Evolutionary conservation across 2,888 invertebrate species (phyloP), one percentile per base, ranked within the genome.

Genomic region (Lepidonotus clava): DNA sequence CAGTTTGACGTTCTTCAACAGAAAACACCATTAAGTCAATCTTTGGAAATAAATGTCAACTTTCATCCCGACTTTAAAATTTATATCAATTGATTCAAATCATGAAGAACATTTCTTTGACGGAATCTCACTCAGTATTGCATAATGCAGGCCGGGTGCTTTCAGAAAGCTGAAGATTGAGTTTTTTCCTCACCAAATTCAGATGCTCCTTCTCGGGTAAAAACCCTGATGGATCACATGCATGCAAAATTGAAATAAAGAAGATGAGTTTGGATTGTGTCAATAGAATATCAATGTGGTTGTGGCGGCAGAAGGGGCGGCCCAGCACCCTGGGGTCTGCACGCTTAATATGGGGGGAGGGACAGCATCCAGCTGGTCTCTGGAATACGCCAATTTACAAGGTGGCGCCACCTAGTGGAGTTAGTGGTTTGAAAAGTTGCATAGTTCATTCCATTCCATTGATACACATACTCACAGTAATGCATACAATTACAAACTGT

Each of bases 231-330:
- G 28, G 61, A 61, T 61, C 11, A 61, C 28, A 18, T 11, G 61
- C 61, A 61, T 61, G 61, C 61, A 61, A 61, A 61, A 28, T 53
- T 61, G 61, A 28, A 61, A 61, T 61, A 28, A 61, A 28, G 61
- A 61, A 28, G 61, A 61, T 61, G 61, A 61, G 61, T 61, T 61
- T 28, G n/a, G 61, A 28, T 61, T 28, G 61, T 61, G 61, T 61
- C 24, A 61, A 61, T 61, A 61, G 61, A 61, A 61, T 61, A 61
- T 61, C 61, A 61, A 61, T 61, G 61, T 61, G 61, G 28, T 61
- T 61, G 28, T 24, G 61, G 61, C 28, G 61, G 28, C 28, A 61
- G n/a, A 61, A 61, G 24, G 21, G 28, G 61, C 14, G 53, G n/a
- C 18, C n/a, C 18, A 46, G n/a, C n/a, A n/a, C 53, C 53, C 6